Conservation (phyloP, 2,888 invertebrate genomes). For the Geotrupes spiniger region DNA sequence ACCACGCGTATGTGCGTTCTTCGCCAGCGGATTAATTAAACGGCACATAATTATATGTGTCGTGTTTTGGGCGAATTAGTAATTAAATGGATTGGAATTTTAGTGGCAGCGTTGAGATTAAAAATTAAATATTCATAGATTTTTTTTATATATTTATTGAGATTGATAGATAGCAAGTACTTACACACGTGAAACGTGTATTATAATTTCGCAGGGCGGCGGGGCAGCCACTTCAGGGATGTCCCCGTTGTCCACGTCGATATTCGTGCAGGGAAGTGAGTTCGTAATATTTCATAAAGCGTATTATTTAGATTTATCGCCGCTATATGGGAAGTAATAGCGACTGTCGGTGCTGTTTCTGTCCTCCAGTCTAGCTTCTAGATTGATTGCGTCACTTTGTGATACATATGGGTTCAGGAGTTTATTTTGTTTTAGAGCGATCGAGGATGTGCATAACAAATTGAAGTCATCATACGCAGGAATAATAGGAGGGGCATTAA, state of each 20-base stretch:
- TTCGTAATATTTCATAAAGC: conserved; percentile 40
- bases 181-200: conserved; percentile 24
- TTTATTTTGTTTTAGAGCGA: conserved; percentile 28
- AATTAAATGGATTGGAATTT: conserved; percentile 3
- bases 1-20: not conserved
- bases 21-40: no score
- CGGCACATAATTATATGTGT: no score
- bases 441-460: conserved; percentile 8
- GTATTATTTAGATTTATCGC: conserved; percentile 50
- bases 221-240: conserved; percentile 36
- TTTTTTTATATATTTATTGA: conserved; percentile 24
- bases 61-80: conserved; percentile 2
- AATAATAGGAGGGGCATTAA: no score
- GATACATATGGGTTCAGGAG: conserved; percentile 44
- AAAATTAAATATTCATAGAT: conserved; percentile 32
- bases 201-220: conserved; percentile 25
- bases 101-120: conserved; percentile 18
- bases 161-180: conserved; percentile 26
- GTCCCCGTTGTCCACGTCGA: conserved; percentile 43
- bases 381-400: conserved; percentile 47
- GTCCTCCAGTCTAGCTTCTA: conserved; percentile 33
- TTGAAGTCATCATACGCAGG: not conserved
- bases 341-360: conserved; percentile 38
- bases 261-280: conserved; percentile 33
- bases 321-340: conserved; percentile 46